These are phyloP conservation scores for Asobara japonica DNA, from an alignment of 1,140 invertebrate genomes.

Conservation along the genomic window DNA sequence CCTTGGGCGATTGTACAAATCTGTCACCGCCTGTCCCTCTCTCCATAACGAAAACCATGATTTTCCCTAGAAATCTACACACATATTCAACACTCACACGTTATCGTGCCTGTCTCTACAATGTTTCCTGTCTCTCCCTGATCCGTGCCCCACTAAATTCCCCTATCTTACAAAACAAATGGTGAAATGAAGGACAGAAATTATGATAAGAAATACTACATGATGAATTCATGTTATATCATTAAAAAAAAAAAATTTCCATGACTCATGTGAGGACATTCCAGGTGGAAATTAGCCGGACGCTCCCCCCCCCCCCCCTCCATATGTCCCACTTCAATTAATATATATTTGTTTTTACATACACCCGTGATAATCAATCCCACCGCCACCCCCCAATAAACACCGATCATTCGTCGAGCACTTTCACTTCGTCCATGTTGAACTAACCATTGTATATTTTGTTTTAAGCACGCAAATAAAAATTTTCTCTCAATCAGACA, in stretches of 20 bases:
- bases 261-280: background rate
- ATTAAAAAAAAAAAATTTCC: background rate
- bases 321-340: background rate
- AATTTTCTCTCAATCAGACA: background rate
- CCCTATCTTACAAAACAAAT: background rate
- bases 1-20: no score
- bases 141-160: background rate
- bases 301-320: background rate
- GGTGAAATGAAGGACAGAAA: background rate
- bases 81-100: constrained; percentile 36
- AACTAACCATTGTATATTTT: background rate
- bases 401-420: no score
- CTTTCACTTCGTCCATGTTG: no score
- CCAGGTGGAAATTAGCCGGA: background rate
- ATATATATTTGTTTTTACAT: constrained; percentile 10
- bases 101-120: constrained; percentile 4
- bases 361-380: background rate
- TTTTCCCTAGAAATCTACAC: constrained; percentile 28
- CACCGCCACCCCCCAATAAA: background rate
- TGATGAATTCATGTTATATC: background rate
- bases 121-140: background rate
- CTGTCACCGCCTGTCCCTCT: constrained; percentile 15
- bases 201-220: constrained; percentile 6
- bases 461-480: background rate
- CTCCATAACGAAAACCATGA: constrained; percentile 27